These are phyloP conservation scores for Epirrhoe tristata DNA, from an alignment of 2,888 invertebrate genomes.

Conservation along the genomic window DNA sequence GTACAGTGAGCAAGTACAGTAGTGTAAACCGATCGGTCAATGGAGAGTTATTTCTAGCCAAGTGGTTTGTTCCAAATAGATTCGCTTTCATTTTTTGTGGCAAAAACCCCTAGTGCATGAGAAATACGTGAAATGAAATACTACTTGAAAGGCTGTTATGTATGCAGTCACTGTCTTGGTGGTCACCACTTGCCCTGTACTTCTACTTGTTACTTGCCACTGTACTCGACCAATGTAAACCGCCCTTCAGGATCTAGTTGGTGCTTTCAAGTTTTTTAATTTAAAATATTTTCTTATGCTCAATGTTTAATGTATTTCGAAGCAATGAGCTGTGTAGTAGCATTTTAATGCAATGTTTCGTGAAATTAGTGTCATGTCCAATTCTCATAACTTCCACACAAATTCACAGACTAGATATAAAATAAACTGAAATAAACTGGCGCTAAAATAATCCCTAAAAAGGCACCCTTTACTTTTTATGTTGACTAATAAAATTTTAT, in stretches of 20 bases:
- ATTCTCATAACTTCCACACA: conserved; percentile 36
- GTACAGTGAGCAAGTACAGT: too few species aligned
- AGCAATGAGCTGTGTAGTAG: background rate
- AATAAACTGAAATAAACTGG: conserved; percentile 37
- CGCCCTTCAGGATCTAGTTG: background rate
- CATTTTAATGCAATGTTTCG: conserved; percentile 22
- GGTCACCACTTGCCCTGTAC: too few species aligned
- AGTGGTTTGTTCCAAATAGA: background rate
- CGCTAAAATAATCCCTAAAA: conserved; percentile 46
- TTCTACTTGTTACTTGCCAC: too few species aligned
- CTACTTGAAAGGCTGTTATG: too few species aligned
- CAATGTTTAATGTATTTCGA: background rate
- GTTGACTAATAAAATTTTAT: conserved; percentile 45
- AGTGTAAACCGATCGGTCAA: too few species aligned
- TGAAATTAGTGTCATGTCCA: conserved; percentile 36
- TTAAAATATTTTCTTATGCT: background rate
- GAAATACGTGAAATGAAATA: too few species aligned
- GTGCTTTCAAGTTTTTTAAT: background rate
- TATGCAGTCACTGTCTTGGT: too few species aligned
- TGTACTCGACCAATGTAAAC: too few species aligned
- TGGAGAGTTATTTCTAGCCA: too few species aligned
- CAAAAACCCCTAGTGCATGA: too few species aligned
- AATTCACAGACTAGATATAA: conserved; percentile 33
- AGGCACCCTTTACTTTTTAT: conserved; percentile 46
- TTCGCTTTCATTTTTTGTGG: too few species aligned